phyloP scores from a whole-genome alignment of 2,797 vertebrate genomes.

The Channa striata region DNA sequence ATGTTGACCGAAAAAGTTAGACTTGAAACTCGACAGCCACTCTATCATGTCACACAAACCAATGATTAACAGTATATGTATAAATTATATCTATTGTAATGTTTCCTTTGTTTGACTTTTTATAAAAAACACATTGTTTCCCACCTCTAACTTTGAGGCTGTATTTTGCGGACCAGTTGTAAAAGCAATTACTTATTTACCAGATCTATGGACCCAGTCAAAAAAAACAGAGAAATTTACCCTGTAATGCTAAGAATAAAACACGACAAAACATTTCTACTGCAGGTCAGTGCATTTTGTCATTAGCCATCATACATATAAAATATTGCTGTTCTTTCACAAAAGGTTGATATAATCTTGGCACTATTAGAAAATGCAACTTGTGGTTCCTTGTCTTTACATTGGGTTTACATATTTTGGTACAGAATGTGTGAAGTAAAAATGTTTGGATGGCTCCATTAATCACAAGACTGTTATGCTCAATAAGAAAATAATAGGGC shows the following conservation, averaged over 20 bases:
- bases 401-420: constrained; percentile 1
- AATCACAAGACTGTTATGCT: constrained; percentile 5
- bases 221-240: background rate
- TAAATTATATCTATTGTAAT: background rate
- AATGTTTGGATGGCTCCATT: constrained; percentile 16
- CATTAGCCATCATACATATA: background rate
- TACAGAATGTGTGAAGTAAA: constrained; percentile 18
- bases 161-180: background rate
- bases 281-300: constrained; percentile 1
- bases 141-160: background rate
- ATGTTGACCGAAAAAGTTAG: background rate
- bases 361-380: constrained; percentile 29
- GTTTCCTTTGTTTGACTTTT: constrained; percentile 1
- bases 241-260: background rate
- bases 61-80: background rate
- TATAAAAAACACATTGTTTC: background rate
- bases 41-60: background rate
- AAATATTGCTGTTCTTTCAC: constrained; percentile 16
- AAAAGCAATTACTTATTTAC: background rate
- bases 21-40: background rate
- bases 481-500: constrained; percentile 5
- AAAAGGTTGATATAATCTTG: constrained; percentile 14
- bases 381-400: background rate
- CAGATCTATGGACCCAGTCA: too few relatives aligned
- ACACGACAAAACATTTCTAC: background rate